A percentile compares a stretch with the other conserved stretches of the same genome.
Conservation (phyloP, 2,888 invertebrate species). For the Gnatocerus cornutus region DNA sequence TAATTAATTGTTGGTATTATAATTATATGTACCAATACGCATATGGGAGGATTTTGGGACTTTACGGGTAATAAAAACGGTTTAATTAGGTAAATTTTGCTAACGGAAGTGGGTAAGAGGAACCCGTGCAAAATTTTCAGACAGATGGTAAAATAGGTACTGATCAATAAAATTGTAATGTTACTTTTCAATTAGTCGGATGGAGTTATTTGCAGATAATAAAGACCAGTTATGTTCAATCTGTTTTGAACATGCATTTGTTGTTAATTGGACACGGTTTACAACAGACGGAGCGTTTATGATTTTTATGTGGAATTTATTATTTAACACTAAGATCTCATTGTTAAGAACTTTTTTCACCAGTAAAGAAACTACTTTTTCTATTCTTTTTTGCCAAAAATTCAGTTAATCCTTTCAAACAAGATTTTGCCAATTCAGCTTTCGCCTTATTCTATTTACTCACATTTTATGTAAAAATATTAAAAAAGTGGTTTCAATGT, state of each 20-base stretch:
- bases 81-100: constrained; percentile 18
- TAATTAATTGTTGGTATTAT: constrained; percentile 47
- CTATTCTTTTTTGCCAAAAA: too few relatives aligned
- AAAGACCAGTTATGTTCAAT: constrained; percentile 9
- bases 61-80: constrained; percentile 15
- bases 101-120: constrained; percentile 5
- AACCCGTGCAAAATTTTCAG: constrained; percentile 7
- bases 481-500: too few relatives aligned
- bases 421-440: too few relatives aligned
- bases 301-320: constrained; percentile 13
- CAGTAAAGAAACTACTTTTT: too few relatives aligned
- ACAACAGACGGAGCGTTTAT: constrained; percentile 17
- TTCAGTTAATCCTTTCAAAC: too few relatives aligned
- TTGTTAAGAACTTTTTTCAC: too few relatives aligned
- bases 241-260: constrained; percentile 13
- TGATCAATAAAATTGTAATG: neutral
- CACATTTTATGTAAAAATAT: too few relatives aligned
- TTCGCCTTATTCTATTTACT: too few relatives aligned
- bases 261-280: constrained; percentile 37
- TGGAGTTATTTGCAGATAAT: constrained; percentile 6
- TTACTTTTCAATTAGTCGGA: constrained; percentile 6
- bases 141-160: constrained; percentile 20
- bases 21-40: constrained; percentile 22
- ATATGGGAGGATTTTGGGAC: constrained; percentile 1
- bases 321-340: constrained; percentile 9